Evolutionary conservation across 2,113 vertebrate species (phyloP).

Genomic region (Amblyopsis rosae): DNA sequence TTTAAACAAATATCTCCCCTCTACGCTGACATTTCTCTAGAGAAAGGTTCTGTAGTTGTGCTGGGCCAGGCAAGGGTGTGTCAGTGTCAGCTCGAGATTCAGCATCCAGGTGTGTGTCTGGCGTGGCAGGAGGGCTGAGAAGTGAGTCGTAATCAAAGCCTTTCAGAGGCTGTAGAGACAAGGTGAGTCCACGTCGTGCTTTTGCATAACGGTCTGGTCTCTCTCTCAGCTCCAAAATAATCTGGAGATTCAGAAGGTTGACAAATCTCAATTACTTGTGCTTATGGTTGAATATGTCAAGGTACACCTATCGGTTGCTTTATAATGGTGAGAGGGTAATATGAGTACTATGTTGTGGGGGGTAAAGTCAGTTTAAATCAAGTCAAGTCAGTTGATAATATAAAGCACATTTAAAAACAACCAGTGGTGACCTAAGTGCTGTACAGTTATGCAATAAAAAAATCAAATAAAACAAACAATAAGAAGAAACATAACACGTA

Average conservation of each 20-base stretch:
- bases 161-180: slow-evolving; percentile 71
- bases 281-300: too few species aligned
- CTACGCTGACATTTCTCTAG: slow-evolving; percentile 51
- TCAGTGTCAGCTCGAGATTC: not conserved
- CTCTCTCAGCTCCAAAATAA: slow-evolving; percentile 70
- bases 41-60: slow-evolving; percentile 25
- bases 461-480: too few species aligned
- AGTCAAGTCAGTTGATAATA: too few species aligned
- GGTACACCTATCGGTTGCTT: too few species aligned
- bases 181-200: slow-evolving; percentile 71
- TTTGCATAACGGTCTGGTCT: slow-evolving; percentile 69
- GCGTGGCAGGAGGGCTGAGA: slow-evolving; percentile 51
- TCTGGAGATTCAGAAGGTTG: slow-evolving; percentile 33
- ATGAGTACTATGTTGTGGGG: too few species aligned
- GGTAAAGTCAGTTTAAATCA: too few species aligned
- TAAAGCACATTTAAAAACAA: too few species aligned
- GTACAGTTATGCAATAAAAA: too few species aligned
- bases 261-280: not conserved
- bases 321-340: too few species aligned
- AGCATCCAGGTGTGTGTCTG: slow-evolving; percentile 46
- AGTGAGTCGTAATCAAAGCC: slow-evolving; percentile 87
- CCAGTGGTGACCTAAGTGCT: too few species aligned
- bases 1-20: slow-evolving; percentile 67
- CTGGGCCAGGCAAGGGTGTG: slow-evolving; percentile 36
- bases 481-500: too few species aligned